Percentiles rank a stretch among this genome's conserved stretches.
These are phyloP conservation scores for Drosophila watanabei DNA, from an alignment of 1,140 invertebrate species.

Conservation along the genomic window DNA sequence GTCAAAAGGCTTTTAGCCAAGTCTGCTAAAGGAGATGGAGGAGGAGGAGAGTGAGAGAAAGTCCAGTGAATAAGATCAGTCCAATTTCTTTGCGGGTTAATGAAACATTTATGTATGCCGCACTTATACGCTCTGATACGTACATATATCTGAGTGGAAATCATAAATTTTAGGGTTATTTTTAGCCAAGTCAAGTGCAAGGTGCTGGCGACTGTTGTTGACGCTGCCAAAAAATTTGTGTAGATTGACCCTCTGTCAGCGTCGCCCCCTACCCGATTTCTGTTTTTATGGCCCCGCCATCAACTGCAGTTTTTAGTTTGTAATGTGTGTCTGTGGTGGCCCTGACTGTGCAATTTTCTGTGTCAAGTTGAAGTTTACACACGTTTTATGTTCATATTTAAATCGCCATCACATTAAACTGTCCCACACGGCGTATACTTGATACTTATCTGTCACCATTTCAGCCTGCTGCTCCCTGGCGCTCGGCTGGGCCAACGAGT, in stretches of 20 bases:
- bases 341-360: constrained; percentile 36
- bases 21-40: background rate
- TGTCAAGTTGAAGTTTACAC: constrained; percentile 65
- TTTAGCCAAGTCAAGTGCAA: constrained; percentile 78
- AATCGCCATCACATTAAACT: constrained; percentile 40
- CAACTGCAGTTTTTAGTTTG: constrained; percentile 17
- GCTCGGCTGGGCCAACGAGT: constrained; percentile 53
- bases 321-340: constrained; percentile 6
- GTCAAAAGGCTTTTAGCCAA: constrained; percentile 77
- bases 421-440: constrained; percentile 53
- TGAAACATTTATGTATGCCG: constrained; percentile 32
- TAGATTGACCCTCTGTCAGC: constrained; percentile 40
- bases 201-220: constrained; percentile 51
- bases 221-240: constrained; percentile 59
- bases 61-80: background rate
- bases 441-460: constrained; percentile 3
- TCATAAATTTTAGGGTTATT: constrained; percentile 70
- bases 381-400: constrained; percentile 21
- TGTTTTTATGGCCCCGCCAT: constrained; percentile 35
- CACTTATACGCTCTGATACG: background rate
- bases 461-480: constrained; percentile 54
- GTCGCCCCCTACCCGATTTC: background rate
- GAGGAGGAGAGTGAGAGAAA: background rate
- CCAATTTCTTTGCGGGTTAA: constrained; percentile 37
- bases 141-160: constrained; percentile 29